Percentiles rank a stretch among this genome's conserved stretches.
Conservation (phyloP, 2,797 vertebrate genomes). For the Acipenser transmontanus region DNA sequence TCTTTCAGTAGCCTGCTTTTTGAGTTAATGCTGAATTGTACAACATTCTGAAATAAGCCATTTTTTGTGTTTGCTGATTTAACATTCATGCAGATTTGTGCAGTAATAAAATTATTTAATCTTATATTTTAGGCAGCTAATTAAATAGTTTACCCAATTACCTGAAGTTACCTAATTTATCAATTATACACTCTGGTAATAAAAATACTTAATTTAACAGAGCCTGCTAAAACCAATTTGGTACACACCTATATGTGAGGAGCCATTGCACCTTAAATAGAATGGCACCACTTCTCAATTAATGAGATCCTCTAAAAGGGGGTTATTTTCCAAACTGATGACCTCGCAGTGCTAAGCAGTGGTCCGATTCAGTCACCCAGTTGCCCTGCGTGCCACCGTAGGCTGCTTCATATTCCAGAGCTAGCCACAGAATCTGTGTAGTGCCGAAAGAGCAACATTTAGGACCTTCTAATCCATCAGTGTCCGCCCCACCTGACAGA, state of each 20-base stretch:
- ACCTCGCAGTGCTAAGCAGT: constrained; percentile 20
- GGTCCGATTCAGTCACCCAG: constrained; percentile 29
- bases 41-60: too few species aligned
- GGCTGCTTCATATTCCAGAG: constrained; percentile 13
- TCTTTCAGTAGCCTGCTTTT: too few species aligned
- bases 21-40: too few species aligned
- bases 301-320: constrained; percentile 25
- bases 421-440: constrained; percentile 43
- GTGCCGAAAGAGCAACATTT: constrained; percentile 44
- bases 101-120: neutral
- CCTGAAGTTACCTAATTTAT: neutral
- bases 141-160: neutral
- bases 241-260: neutral
- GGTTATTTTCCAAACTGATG: constrained; percentile 14
- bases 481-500: constrained; percentile 75
- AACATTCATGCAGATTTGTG: too few species aligned
- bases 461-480: constrained; percentile 77
- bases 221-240: neutral
- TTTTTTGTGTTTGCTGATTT: too few species aligned
- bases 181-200: neutral
- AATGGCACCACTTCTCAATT: constrained; percentile 13
- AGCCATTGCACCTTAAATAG: neutral
- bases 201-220: neutral
- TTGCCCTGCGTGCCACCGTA: constrained; percentile 39
- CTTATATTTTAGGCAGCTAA: neutral